Evolutionary conservation across 1,140 invertebrate genomes (phyloP), one percentile per base, ranked within the genome.

Genomic region (Drosophila lacteicornis): DNA sequence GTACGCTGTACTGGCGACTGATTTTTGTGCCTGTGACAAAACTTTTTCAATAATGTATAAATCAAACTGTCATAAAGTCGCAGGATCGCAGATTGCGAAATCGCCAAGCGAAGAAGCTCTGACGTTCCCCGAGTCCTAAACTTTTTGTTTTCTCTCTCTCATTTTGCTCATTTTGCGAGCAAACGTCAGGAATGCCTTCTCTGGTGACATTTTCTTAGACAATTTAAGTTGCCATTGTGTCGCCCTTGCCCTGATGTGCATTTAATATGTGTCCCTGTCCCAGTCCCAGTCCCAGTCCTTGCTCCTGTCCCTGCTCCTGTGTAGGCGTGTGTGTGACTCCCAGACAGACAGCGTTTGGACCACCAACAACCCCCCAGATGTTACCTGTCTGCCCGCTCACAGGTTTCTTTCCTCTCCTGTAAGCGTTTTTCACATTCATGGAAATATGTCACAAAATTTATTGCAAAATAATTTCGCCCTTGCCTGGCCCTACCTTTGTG

Each of bases 41-140:
- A 91, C 88, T 91, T 91, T 91, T 91, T 88, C 84, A 91, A 91
- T 91, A 91, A 91, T 91, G 79, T 85, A 91, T 91, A 91, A 91
- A 91, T 91, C 88, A 91, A 91, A 91, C 83, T 87, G 84, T 88
- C 84, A 91, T 79, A 88, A 91, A 85, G 82, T 86, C 85, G 81
- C 78, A 66, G 82, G 53, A 55, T 74, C 60, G 55, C 84, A 81
- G 56, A 77, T 81, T 79, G 73, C 73, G 43, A 73, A 65, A 76
- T 70, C 74, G 65, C 71, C 68, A 56, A 17, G 27, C 27, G 22
- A 22, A 22, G 25, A 27, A 27, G 17, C 15, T 27, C 8, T 11
- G 55, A 30, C 19, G 7, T 58, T 45, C 47, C 19, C 19, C 2
- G 22, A 13, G 40, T 65, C 49, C 55, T 66, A 51, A 50, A 67